Conservation (phyloP, 1,140 invertebrate species). For the Zaprionus vittiger region DNA sequence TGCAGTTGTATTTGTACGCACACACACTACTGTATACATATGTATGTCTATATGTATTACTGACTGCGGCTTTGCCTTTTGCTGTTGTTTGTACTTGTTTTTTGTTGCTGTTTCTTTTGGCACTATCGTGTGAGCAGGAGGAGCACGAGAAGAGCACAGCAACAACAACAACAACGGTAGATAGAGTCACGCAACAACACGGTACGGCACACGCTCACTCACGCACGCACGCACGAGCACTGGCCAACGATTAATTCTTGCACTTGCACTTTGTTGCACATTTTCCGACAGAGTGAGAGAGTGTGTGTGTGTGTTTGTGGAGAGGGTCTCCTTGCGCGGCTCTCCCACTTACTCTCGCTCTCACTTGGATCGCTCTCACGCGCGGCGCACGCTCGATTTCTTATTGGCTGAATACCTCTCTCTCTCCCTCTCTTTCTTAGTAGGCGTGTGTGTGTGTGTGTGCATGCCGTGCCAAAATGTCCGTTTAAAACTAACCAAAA, state of each 20-base stretch:
- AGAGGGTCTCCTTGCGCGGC: background rate
- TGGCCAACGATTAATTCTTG: slow-evolving; percentile 39
- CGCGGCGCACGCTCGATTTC: slow-evolving; percentile 13
- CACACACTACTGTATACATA: slow-evolving; percentile 11
- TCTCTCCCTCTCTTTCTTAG: background rate
- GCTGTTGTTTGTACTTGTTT: slow-evolving; percentile 14
- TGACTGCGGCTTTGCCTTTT: slow-evolving; percentile 30
- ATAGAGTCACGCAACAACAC: slow-evolving; percentile 10
- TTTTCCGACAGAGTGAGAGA: background rate
- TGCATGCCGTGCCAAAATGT: slow-evolving; percentile 34
- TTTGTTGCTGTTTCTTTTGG: slow-evolving; percentile 13
- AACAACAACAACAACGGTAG: background rate
- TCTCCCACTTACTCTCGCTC: background rate
- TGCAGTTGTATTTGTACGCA: slow-evolving; percentile 12
- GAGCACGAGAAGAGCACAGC: background rate
- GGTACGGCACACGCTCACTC: slow-evolving; percentile 1
- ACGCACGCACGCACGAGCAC: slow-evolving; percentile 32
- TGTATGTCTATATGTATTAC: slow-evolving; percentile 21
- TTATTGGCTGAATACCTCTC: slow-evolving; percentile 26
- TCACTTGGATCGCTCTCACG: slow-evolving; percentile 4
- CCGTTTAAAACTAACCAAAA: slow-evolving; percentile 41
- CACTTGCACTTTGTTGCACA: slow-evolving; percentile 49
- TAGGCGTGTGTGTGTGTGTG: background rate
- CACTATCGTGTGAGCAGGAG: slow-evolving; percentile 15
- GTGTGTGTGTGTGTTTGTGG: background rate